Conservation (phyloP, 2,797 vertebrate genomes). For the Channa striata region DNA sequence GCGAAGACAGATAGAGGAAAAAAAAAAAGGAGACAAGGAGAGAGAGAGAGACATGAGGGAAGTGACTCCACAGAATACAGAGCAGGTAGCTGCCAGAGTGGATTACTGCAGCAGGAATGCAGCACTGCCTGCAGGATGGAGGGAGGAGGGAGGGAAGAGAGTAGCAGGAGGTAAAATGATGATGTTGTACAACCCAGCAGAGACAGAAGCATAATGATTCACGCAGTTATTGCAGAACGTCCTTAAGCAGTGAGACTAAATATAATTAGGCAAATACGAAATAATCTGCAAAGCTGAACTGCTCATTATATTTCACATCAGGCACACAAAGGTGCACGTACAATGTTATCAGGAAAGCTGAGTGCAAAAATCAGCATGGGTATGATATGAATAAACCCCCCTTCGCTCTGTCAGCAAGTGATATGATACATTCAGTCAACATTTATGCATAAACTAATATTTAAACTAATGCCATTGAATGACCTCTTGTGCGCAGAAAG, state of each 20-base stretch:
- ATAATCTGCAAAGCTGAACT: background rate
- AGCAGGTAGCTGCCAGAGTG: slow-evolving; percentile 69
- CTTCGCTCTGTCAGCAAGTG: background rate
- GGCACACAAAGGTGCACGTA: background rate
- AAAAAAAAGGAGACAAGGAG: slow-evolving; percentile 8
- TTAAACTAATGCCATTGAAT: background rate
- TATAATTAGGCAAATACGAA: too few species aligned
- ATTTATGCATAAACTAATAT: too few species aligned
- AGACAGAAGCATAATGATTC: background rate
- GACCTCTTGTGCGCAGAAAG: background rate
- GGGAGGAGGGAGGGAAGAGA: slow-evolving; percentile 29
- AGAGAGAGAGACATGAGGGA: slow-evolving; percentile 8
- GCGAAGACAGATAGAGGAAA: slow-evolving; percentile 30
- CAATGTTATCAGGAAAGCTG: background rate
- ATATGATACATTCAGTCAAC: background rate
- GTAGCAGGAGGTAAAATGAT: slow-evolving; percentile 40
- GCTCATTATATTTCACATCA: background rate
- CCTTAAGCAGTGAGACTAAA: too few species aligned
- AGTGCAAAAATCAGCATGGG: too few species aligned
- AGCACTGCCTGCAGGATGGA: slow-evolving; percentile 60
- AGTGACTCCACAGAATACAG: slow-evolving; percentile 70
- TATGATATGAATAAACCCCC: background rate
- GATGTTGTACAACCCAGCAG: slow-evolving; percentile 16
- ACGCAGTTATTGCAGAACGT: background rate
- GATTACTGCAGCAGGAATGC: slow-evolving; percentile 81